Conservation (phyloP, 2,888 invertebrate genomes). For the Aethes cnicana region DNA sequence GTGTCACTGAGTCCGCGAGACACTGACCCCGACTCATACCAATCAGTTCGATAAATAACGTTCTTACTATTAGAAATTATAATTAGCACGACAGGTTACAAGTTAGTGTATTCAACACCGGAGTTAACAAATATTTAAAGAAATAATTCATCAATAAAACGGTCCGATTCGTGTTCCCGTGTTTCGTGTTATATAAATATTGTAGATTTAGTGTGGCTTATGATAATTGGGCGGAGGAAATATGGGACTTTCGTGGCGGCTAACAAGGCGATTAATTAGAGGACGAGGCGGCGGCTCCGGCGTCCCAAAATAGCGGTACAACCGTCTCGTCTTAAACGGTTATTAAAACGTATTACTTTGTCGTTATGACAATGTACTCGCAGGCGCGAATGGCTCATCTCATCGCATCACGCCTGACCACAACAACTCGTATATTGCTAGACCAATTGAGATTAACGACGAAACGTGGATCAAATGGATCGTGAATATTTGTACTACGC, state of each 20-base stretch:
- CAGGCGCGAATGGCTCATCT: no score
- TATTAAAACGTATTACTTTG: no score
- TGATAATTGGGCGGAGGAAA: constrained; percentile 27
- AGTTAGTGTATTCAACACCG: constrained; percentile 27
- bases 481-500: no score
- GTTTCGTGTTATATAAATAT: constrained; percentile 26
- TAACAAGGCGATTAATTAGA: constrained; percentile 22
- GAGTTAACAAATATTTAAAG: constrained; percentile 30
- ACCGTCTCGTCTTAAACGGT: no score
- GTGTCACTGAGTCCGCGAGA: constrained; percentile 16
- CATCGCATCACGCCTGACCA: no score
- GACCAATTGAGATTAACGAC: no score
- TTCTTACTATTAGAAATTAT: constrained; percentile 28
- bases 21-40: background rate
- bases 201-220: constrained; percentile 23
- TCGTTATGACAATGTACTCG: no score
- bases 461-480: no score
- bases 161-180: constrained; percentile 8
- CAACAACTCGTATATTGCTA: no score
- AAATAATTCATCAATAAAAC: constrained; percentile 30
- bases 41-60: constrained; percentile 12
- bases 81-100: constrained; percentile 28
- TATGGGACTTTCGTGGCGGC: constrained; percentile 19
- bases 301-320: no score
- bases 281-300: background rate